phyloP scores from a whole-genome alignment of 53 echinoderm and acorn worm species.

The Hippasteria phrygiana region DNA sequence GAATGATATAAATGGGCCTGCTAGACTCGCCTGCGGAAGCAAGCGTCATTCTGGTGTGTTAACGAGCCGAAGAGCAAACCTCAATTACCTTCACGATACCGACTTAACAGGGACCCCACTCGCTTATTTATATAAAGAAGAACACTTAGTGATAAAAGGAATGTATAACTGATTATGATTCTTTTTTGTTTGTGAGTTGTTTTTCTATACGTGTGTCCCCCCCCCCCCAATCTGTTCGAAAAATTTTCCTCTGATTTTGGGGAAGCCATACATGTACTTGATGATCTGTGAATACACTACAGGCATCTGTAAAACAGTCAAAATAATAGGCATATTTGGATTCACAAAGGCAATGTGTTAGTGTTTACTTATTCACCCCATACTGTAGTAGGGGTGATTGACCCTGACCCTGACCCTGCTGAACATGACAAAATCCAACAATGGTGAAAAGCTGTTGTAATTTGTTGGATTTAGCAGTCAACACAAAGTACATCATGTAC shows the following conservation, averaged over 20 bases:
- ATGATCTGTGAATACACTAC: constrained; percentile 26
- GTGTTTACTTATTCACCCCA: background rate
- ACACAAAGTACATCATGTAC: too few species aligned
- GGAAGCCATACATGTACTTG: constrained; percentile 24
- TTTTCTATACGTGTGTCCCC: background rate
- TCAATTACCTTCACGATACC: constrained; percentile 42
- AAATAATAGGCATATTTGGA: background rate
- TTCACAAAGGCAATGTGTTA: background rate
- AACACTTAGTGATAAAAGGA: background rate
- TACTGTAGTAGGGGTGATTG: too few species aligned
- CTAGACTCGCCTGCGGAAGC: background rate
- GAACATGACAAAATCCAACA: too few species aligned
- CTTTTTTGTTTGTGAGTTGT: background rate
- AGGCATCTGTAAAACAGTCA: background rate
- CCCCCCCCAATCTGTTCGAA: background rate
- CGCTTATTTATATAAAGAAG: background rate
- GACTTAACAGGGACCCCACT: background rate
- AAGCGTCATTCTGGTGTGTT: constrained; percentile 4
- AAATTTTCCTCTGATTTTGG: background rate
- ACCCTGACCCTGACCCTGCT: too few species aligned
- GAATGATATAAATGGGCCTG: background rate
- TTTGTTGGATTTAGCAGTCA: too few species aligned
- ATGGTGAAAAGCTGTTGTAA: too few species aligned
- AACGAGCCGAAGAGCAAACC: background rate
- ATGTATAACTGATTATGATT: background rate